phyloP scores from a whole-genome alignment of 2,888 invertebrate species.

The Eudemis profundana region DNA sequence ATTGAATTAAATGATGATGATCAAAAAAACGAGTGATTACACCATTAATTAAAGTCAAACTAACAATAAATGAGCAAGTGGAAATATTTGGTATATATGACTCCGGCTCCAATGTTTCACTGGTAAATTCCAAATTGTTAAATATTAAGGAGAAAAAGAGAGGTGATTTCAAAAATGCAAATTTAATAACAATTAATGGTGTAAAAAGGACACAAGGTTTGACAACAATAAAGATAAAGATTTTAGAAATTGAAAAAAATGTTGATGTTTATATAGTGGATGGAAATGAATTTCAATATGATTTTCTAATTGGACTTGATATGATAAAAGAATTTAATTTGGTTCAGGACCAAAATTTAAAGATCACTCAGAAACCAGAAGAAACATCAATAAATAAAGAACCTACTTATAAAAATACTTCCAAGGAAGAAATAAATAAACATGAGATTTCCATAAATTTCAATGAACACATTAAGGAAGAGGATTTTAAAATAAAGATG shows the following conservation, averaged over 20 bases:
- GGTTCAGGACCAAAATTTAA: slow-evolving; percentile 32
- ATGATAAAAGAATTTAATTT: slow-evolving; percentile 31
- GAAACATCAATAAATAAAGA: slow-evolving; percentile 10
- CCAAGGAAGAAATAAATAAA: background rate
- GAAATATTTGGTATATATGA: slow-evolving; percentile 38
- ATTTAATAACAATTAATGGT: slow-evolving; percentile 47
- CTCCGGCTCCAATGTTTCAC: slow-evolving; percentile 42
- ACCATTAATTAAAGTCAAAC: slow-evolving; percentile 41
- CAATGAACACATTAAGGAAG: slow-evolving; percentile 46
- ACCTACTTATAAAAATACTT: slow-evolving; percentile 30
- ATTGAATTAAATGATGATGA: slow-evolving; percentile 36
- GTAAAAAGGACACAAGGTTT: slow-evolving; percentile 42
- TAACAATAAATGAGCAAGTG: slow-evolving; percentile 34
- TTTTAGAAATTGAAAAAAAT: slow-evolving; percentile 43
- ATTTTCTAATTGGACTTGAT: slow-evolving; percentile 28
- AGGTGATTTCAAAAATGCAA: slow-evolving; percentile 24
- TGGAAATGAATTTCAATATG: slow-evolving; percentile 39
- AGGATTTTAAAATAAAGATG: too few species aligned
- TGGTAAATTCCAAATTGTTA: slow-evolving; percentile 38
- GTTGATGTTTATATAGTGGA: slow-evolving; percentile 42
- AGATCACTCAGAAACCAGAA: slow-evolving; percentile 23
- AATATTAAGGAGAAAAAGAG: slow-evolving; percentile 21
- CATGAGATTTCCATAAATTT: slow-evolving; percentile 36
- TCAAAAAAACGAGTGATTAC: slow-evolving; percentile 44
- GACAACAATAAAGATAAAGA: slow-evolving; percentile 44